These are phyloP conservation scores for Passer domesticus DNA, from an alignment of 2,113 vertebrate species.

Conservation along the genomic window DNA sequence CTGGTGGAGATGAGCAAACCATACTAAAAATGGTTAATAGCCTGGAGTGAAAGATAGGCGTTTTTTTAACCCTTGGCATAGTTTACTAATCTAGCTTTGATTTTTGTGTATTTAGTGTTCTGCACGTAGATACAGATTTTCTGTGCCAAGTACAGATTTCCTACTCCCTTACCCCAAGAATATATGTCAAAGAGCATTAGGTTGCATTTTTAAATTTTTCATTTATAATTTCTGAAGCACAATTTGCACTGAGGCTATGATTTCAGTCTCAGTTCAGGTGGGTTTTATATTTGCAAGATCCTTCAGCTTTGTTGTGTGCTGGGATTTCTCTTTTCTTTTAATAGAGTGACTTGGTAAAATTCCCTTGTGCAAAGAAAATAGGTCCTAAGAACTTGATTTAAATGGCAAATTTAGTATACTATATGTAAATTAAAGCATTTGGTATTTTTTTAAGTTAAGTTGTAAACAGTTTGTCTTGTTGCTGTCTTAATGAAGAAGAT, in stretches of 20 bases:
- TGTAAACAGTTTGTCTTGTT: conserved; percentile 62
- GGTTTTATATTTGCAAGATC: neutral
- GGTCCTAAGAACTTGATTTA: neutral
- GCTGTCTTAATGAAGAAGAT: conserved; percentile 25
- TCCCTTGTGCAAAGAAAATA: neutral
- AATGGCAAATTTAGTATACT: neutral
- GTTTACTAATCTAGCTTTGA: conserved; percentile 3
- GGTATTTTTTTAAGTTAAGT: conserved; percentile 18
- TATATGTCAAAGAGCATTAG: neutral
- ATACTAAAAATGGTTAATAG: neutral
- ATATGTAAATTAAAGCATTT: neutral
- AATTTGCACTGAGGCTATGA: neutral
- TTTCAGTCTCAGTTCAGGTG: neutral
- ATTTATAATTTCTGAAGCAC: neutral
- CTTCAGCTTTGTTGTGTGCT: neutral
- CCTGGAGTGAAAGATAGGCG: neutral
- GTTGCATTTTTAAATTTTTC: neutral
- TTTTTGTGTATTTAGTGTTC: conserved; percentile 12
- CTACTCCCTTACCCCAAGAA: neutral
- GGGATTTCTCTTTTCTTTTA: neutral
- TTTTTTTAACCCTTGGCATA: neutral
- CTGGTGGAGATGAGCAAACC: neutral
- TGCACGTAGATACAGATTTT: neutral
- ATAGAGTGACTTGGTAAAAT: neutral
- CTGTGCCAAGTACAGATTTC: conserved; percentile 4